Conservation (phyloP, 2,113 vertebrate genomes). For the Crotalus tigris region DNA sequence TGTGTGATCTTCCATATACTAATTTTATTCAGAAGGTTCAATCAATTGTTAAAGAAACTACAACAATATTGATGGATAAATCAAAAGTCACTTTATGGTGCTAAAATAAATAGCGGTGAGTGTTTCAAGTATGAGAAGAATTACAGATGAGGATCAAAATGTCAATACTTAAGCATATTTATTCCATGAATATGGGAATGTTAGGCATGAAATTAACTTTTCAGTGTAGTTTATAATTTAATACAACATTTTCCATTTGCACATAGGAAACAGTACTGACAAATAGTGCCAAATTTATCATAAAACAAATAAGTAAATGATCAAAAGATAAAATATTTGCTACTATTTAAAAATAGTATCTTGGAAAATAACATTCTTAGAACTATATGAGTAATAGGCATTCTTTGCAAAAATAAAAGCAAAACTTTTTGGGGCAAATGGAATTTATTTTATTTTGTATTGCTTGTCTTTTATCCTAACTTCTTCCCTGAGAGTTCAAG, state of each 20-base stretch:
- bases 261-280: not conserved
- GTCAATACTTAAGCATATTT: too few relatives aligned
- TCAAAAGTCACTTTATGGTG: not conserved
- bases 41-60: not conserved
- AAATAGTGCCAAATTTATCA: not conserved
- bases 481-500: not conserved
- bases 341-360: not conserved
- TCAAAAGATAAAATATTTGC: not conserved
- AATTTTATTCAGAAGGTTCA: not conserved
- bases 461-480: not conserved
- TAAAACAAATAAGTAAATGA: not conserved
- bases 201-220: constrained; percentile 19
- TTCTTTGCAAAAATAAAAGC: not conserved
- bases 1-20: not conserved
- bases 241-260: not conserved
- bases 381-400: not conserved
- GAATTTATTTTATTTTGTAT: not conserved
- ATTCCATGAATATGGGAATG: not conserved
- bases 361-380: not conserved
- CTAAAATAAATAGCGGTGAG: not conserved
- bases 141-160: too few relatives aligned
- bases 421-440: not conserved
- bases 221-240: not conserved
- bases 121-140: not conserved
- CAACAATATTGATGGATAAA: constrained; percentile 2